These are phyloP conservation scores for Caenorhabditis angaria DNA, from an alignment of 2,888 invertebrate genomes.

Conservation along the genomic window DNA sequence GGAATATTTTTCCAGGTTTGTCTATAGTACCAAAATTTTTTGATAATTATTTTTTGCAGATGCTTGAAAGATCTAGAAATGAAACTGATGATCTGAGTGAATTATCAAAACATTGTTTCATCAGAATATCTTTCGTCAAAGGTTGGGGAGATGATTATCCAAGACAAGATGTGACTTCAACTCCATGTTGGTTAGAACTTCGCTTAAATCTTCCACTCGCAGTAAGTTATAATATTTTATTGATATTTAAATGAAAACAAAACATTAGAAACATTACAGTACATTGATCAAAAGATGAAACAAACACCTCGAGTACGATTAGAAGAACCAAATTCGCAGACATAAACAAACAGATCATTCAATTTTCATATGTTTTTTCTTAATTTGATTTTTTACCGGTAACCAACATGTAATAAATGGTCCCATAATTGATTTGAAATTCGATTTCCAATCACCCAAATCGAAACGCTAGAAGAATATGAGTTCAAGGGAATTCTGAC, in stretches of 20 bases:
- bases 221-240: slow-evolving; percentile 55
- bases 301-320: slow-evolving; percentile 24
- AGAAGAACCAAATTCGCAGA: slow-evolving; percentile 31
- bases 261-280: slow-evolving; percentile 19
- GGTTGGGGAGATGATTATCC: slow-evolving; percentile 99
- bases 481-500: neutral
- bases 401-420: slow-evolving; percentile 1
- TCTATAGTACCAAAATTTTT: neutral
- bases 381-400: neutral
- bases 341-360: too few relatives aligned
- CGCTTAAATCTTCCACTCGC: slow-evolving; percentile 96
- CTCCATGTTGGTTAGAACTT: slow-evolving; percentile 99
- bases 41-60: slow-evolving; percentile 16
- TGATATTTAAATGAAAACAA: neutral
- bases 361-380: neutral
- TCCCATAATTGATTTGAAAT: slow-evolving; percentile 35
- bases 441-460: slow-evolving; percentile 23
- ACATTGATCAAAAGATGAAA: slow-evolving; percentile 40
- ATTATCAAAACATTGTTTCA: slow-evolving; percentile 98
- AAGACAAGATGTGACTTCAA: slow-evolving; percentile 96
- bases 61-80: slow-evolving; percentile 75
- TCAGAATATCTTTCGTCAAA: slow-evolving; percentile 95
- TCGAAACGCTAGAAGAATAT: slow-evolving; percentile 24
- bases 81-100: slow-evolving; percentile 99
- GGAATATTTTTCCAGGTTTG: slow-evolving; percentile 28